Evolutionary conservation across 2,888 invertebrate genomes (phyloP), one percentile per base, ranked within the genome.

Genomic region (Spodoptera picta): DNA sequence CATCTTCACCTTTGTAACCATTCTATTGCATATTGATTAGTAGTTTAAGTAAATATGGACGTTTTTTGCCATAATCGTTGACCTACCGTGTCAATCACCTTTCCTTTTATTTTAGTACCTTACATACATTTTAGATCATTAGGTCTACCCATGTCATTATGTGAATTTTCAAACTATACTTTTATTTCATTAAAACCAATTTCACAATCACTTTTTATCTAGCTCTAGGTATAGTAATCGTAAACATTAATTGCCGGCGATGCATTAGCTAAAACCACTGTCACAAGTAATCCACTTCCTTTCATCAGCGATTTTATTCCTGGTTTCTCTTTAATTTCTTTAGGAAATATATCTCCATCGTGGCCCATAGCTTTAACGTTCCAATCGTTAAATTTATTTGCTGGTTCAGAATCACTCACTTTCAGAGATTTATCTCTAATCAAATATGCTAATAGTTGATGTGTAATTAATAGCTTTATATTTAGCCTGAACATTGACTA

Each of bases 391-490:
- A 60, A 80, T 80, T 81, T 69, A 81, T 76, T 73, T 73, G 58
- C 54, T 14, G 41, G 51, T 60, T 51, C 60, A 64, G 66, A 64
- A 73, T 73, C 73, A 66, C 68, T 67, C 64, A 67, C 72, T 58
- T 70, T 54, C 66, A 66, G 53, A 75, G 61, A 77, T 82, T 75
- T 77, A 69, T 75, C 71, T 70, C 69, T 61, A 73, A 78, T 80
- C 70, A 69, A 70, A 65, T 78, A 80, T 78, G 77, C 73, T 77
- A 80, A 83, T 83, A 80, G 80, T 79, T 77, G 71, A 65, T 73
- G 72, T 74, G 56, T 73, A 75, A 78, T 83, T 79, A 80, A 81
- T 81, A 74, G 69, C 66, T 69, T 60, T 56, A 58, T 59, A 56
- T 50, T 70, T 69, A 69, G 65, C 60, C 71, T 64, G 69, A 75